Conservation (phyloP, 2,888 invertebrate species). For the Drosophila rubida region DNA sequence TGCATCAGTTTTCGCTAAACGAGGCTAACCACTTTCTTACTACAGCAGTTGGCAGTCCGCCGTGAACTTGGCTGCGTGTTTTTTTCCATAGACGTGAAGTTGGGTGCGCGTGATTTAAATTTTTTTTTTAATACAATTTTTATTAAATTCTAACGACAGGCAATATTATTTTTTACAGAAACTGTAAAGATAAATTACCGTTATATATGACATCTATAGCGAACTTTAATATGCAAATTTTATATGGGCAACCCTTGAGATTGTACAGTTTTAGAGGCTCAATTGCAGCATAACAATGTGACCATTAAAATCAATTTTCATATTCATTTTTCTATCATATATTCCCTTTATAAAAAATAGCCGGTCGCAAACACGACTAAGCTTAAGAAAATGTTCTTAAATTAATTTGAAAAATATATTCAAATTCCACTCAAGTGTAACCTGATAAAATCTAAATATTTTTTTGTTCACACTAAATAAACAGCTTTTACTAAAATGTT, state of each 20-base stretch:
- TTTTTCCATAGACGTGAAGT: constrained; percentile 3
- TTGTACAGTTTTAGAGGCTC: neutral
- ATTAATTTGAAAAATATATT: too few species aligned
- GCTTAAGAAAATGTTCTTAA: too few species aligned
- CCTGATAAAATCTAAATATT: too few species aligned
- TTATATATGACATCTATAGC: too few species aligned
- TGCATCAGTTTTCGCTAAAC: constrained; percentile 47
- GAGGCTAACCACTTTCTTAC: constrained; percentile 38
- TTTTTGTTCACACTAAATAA: too few species aligned
- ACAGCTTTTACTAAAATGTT: too few species aligned
- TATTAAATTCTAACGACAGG: neutral
- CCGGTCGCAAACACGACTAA: too few species aligned
- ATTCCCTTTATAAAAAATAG: too few species aligned
- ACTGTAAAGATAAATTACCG: neutral
- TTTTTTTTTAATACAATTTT: neutral
- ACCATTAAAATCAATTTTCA: neutral
- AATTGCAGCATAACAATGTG: neutral
- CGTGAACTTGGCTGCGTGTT: constrained; percentile 29
- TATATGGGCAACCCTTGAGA: too few species aligned
- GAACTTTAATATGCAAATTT: too few species aligned
- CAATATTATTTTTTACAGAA: neutral
- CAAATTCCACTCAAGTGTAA: too few species aligned
- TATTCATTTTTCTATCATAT: too few species aligned
- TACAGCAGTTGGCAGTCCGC: constrained; percentile 14
- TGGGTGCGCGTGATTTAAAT: constrained; percentile 9